Conservation (phyloP, 2,888 invertebrate species). For the Minunthozetes semirufus region DNA sequence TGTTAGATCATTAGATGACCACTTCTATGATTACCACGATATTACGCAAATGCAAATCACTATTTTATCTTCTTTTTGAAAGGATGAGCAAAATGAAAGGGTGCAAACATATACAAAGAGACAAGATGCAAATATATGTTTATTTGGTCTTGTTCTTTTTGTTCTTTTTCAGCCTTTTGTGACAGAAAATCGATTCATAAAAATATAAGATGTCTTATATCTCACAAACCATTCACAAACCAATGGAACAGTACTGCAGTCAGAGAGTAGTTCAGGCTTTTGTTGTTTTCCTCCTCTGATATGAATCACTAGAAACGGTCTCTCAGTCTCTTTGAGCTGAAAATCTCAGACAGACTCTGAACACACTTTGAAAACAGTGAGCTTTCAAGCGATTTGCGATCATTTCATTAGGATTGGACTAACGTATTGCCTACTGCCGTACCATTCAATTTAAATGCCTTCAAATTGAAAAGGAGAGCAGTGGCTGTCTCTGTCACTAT, state of each 20-base stretch:
- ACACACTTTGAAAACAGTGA: too few relatives aligned
- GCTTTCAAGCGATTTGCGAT: neutral
- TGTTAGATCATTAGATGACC: too few relatives aligned
- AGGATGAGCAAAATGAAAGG: too few relatives aligned
- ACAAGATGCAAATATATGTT: neutral
- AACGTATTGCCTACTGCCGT: neutral
- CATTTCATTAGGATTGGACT: neutral
- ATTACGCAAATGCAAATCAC: too few relatives aligned
- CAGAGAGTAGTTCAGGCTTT: constrained; percentile 3
- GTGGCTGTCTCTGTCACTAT: too few relatives aligned
- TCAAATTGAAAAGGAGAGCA: too few relatives aligned
- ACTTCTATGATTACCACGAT: too few relatives aligned
- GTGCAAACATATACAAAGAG: neutral
- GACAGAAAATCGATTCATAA: constrained; percentile 21
- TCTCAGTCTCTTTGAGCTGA: neutral
- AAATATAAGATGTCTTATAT: too few relatives aligned
- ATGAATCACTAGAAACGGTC: constrained; percentile 4
- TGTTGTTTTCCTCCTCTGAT: constrained; percentile 16
- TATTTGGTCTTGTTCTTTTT: neutral
- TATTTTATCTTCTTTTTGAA: too few relatives aligned
- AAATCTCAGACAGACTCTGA: constrained; percentile 1
- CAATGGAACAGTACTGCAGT: neutral
- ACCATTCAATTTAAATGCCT: too few relatives aligned
- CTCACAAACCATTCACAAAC: too few relatives aligned
- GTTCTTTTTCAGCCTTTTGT: constrained; percentile 11